Percentiles rank a stretch among this genome's conserved stretches.
phyloP scores from a whole-genome alignment of 2,797 vertebrate species.

The Apogon hyalosoma region DNA sequence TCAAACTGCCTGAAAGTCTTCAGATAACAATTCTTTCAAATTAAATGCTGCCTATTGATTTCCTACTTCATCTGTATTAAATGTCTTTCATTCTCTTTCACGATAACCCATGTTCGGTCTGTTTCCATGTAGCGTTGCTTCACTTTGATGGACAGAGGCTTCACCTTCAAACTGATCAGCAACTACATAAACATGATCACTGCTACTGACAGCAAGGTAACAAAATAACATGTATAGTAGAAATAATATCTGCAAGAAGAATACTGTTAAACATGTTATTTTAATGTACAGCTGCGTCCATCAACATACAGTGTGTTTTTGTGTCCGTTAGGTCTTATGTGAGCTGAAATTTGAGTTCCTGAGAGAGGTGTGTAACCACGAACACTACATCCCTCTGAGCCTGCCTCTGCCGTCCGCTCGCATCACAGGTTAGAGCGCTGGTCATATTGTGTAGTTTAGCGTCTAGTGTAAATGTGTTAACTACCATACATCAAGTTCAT shows the following conservation, averaged over 20 bases:
- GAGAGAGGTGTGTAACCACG: conserved; percentile 96
- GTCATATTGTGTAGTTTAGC: neutral
- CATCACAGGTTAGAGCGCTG: conserved; percentile 88
- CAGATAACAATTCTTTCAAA: conserved; percentile 24
- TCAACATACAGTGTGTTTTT: neutral
- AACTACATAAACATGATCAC: conserved; percentile 95
- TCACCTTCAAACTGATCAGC: conserved; percentile 95
- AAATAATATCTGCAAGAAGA: neutral
- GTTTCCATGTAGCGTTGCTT: conserved; percentile 90
- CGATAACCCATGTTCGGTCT: conserved; percentile 16
- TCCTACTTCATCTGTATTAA: conserved; percentile 14
- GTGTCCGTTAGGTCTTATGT: conserved; percentile 84
- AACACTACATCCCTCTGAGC: conserved; percentile 96
- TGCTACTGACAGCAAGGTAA: conserved; percentile 93
- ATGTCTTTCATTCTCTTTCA: conserved; percentile 19
- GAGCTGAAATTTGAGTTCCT: conserved; percentile 98
- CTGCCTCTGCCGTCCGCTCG: conserved; percentile 92
- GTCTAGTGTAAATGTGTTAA: conserved; percentile 25
- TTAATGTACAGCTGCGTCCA: neutral
- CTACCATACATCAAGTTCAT: conserved; percentile 60
- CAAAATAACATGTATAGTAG: neutral
- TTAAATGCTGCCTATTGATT: conserved; percentile 36
- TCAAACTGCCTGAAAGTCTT: conserved; percentile 15
- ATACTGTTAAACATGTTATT: too few species aligned
- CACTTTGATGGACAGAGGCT: conserved; percentile 96